A percentile compares a stretch with the other conserved stretches of the same genome.
Evolutionary conservation across 1,140 invertebrate genomes (phyloP).

Genomic region (Planococcus citri): DNA sequence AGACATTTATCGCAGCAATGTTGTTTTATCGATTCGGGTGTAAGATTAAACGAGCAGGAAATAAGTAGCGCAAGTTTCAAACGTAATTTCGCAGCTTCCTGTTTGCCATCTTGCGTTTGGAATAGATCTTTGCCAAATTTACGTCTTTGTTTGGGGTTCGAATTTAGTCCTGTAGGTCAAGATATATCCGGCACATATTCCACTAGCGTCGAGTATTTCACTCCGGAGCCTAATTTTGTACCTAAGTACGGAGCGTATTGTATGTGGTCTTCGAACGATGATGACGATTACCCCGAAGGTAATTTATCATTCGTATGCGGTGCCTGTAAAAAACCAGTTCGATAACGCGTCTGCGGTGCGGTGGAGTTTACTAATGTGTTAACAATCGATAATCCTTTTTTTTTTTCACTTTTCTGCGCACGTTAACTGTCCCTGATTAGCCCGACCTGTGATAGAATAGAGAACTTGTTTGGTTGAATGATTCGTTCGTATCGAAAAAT

Average conservation of each 20-base stretch:
- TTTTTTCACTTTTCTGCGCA: background rate
- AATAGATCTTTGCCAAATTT: constrained; percentile 6
- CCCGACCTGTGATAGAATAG: background rate
- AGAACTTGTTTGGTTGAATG: background rate
- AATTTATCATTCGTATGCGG: background rate
- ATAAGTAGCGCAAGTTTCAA: background rate
- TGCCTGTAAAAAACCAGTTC: too few species aligned
- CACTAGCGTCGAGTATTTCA: constrained; percentile 13
- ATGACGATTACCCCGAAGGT: background rate
- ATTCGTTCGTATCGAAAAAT: background rate
- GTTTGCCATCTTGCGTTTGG: constrained; percentile 6
- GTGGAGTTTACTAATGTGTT: constrained; percentile 10
- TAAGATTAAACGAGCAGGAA: background rate
- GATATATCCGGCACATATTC: background rate
- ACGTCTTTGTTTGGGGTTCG: background rate
- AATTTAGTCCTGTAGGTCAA: background rate
- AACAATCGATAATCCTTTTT: background rate
- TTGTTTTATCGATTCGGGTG: background rate
- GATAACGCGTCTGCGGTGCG: too few species aligned
- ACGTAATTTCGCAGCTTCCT: background rate
- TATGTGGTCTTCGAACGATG: background rate
- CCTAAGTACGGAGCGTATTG: constrained; percentile 10
- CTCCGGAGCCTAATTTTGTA: background rate
- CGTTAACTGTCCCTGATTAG: too few species aligned
- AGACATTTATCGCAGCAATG: background rate